Base-by-base conservation (phyloP, 2,113 vertebrate genomes). In the Myotis brandtii region DNA sequence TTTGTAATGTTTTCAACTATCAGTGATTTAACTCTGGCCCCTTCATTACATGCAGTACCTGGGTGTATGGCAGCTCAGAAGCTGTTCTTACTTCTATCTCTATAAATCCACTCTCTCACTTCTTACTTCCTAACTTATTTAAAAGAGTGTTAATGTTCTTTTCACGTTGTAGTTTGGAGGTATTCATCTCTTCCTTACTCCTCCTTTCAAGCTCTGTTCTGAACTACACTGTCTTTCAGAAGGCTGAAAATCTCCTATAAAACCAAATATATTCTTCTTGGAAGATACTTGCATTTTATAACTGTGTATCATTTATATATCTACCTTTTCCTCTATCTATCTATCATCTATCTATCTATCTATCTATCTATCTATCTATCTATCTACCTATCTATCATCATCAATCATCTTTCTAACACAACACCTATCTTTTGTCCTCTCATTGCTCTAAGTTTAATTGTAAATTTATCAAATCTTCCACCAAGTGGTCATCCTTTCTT, bases 121-220 rank as follows among this genome's bases (percentile, higher is more conserved):
- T 46, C 59, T 89, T 66, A 30, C 43, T 89, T 77, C 5, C 12
- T 72, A 18, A 9, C 10, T 66, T 89, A 82, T 73, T 87, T 83
- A 67, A 52, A 76, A 77, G 6, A 70, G 56, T 20, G 4, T 9
- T 9, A 25, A 69, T 16, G 1, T 86, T 70, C 16, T 73, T 62
- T 79, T 66, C 23, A 52, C 27, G 86, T 59, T 76, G 52, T 43
- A 25, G n/a, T 56, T 25, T 48, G 27, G 30, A 40, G 46, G 14
- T 79, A 3, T 54, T 82, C 20, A 37, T 91, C 20, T 27, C 34
- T 62, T 59, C 0, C 7, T 56, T 9, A 8, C 0, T 83, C 9
- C 9, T 50, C 12, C 5, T 50, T 16, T 21, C 25, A 79, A 90
- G 50, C 11, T 84, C 11, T 21, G 34, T 2, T 20, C 50, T 72